phyloP scores from a whole-genome alignment of 2,797 vertebrate genomes.

The Taenioides sp. region DNA sequence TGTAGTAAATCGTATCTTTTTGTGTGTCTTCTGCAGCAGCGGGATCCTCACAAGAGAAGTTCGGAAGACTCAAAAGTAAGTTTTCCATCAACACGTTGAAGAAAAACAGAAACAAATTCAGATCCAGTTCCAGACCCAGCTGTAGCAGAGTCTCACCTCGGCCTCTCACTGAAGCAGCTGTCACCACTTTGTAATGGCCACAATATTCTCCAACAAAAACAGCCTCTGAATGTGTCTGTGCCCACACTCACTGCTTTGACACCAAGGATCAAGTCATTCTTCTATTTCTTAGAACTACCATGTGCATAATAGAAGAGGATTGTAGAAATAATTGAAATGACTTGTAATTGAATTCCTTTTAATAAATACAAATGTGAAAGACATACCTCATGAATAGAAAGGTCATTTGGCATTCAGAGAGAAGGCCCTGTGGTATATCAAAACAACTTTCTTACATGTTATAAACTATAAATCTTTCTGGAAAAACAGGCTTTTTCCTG shows the following conservation, averaged over 20 bases:
- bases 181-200: conserved; percentile 24
- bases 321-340: not conserved
- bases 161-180: conserved; percentile 17
- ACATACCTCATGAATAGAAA: not conserved
- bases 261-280: not conserved
- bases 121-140: not conserved
- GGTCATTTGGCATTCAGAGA: not conserved
- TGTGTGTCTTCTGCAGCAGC: conserved; percentile 66
- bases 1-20: not conserved
- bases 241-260: conserved; percentile 13
- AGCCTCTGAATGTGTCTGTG: conserved; percentile 19
- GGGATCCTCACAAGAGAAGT: conserved; percentile 80
- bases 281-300: not conserved
- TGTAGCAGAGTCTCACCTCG: not conserved
- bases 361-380: not conserved
- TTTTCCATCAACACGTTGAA: conserved; percentile 9
- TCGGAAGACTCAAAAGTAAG: conserved; percentile 82
- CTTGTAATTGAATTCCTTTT: not conserved
- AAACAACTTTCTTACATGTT: too few species aligned
- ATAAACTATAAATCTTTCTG: too few species aligned
- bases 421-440: too few species aligned
- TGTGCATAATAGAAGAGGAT: conserved; percentile 2
- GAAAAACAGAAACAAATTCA: conserved; percentile 2
- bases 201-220: conserved; percentile 22
- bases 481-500: too few species aligned